phyloP scores from a whole-genome alignment of 2,888 invertebrate genomes.

The Griposia aprilina region DNA sequence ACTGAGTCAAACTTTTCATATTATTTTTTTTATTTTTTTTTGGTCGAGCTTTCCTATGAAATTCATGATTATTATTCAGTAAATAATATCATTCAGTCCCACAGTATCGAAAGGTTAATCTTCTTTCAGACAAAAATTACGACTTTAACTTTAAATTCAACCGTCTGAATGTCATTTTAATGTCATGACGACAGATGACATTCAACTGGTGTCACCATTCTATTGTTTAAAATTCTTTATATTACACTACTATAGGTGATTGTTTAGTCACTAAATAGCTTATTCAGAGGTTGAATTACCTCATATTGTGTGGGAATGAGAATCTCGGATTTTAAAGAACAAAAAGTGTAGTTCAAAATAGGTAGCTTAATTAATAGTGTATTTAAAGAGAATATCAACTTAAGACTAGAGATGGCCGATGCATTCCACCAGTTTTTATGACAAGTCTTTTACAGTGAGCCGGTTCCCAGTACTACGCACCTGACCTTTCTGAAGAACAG shows the following conservation, averaged over 20 bases:
- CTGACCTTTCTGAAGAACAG: no score
- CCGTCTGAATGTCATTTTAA: constrained; percentile 46
- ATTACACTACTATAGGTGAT: constrained; percentile 1
- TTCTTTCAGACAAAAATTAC: constrained; percentile 25
- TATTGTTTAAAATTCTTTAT: constrained; percentile 41
- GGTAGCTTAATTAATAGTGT: neutral
- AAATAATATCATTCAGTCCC: no score
- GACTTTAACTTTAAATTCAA: neutral
- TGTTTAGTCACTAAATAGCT: constrained; percentile 19
- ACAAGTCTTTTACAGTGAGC: no score
- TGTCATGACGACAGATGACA: constrained; percentile 45
- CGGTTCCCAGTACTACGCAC: no score
- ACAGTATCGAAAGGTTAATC: neutral
- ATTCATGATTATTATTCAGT: no score
- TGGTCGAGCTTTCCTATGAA: no score
- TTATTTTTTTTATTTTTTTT: no score
- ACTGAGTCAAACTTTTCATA: no score
- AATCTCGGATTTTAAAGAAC: constrained; percentile 18
- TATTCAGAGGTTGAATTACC: constrained; percentile 36
- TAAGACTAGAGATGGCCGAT: no score
- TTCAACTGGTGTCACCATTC: constrained; percentile 30
- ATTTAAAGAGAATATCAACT: neutral
- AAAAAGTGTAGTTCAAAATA: neutral
- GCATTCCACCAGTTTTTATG: no score
- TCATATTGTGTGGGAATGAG: constrained; percentile 50